Evolutionary conservation across 2,797 vertebrate genomes (phyloP).

Genomic region (Semaprochilodus insignis): DNA sequence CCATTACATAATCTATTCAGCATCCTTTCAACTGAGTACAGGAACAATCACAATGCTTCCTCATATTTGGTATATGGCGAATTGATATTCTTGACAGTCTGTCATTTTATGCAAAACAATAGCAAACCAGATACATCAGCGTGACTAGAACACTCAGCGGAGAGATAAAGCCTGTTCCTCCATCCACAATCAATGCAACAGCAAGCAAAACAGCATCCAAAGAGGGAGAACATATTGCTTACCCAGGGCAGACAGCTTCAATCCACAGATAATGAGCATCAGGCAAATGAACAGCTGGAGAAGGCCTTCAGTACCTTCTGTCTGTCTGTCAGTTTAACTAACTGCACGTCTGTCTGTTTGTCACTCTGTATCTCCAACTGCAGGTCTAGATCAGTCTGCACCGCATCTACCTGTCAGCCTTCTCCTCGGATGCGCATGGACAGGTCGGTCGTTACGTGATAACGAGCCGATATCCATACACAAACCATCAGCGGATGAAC

Average conservation of each 20-base stretch:
- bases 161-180: neutral
- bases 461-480: neutral
- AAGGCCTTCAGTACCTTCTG: conserved; percentile 12
- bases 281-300: conserved; percentile 39
- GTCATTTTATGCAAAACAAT: neutral
- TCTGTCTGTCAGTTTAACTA: neutral
- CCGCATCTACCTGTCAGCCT: neutral
- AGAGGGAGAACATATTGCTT: neutral
- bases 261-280: conserved; percentile 1
- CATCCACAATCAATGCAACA: neutral
- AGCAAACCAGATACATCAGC: neutral
- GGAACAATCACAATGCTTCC: neutral
- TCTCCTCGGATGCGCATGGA: neutral
- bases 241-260: conserved; percentile 10
- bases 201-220: neutral
- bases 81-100: neutral
- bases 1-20: conserved; percentile 53
- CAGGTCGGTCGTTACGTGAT: neutral
- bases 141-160: neutral
- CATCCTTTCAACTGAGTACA: conserved; percentile 22
- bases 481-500: conserved; percentile 35
- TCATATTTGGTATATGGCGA: neutral
- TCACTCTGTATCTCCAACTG: neutral
- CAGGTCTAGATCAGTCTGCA: conserved; percentile 55
- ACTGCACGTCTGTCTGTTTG: neutral